Evolutionary conservation across 2,113 vertebrate genomes (phyloP), one percentile per base, ranked within the genome.

Genomic region (Campylomormyrus tamandua): DNA sequence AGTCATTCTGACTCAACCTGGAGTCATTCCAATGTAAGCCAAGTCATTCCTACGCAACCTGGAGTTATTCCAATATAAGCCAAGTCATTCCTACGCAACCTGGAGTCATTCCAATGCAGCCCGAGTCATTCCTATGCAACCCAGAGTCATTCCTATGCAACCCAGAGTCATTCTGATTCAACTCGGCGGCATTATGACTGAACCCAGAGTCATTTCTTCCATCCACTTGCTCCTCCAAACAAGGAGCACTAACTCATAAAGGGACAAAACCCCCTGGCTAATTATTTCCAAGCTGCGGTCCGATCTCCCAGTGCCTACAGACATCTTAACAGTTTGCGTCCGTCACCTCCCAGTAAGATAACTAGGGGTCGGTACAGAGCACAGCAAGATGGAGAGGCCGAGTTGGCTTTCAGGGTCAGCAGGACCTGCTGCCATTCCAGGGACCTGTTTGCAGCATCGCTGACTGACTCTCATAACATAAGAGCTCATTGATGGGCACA

Each of bases 211-310:
- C 83, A 46, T 39, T 24, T 45, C 39, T 42, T 83, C 35, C 77
- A 5, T 35, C 31, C 17, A 13, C 24, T 48, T 48, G 83, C 24
- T 50, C 46, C 85, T 62, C 87, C 91, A 92, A 93, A 92, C 70
- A 91, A 91, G 66, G 83, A 62, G 89, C 91, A 52, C 88, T 92
- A 90, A 90, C 91, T 90, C 90, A 89, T 90, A 70, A 27, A 35
- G 70, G 31, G 31, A 58, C 84, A 88, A 87, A 90, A 91, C 89
- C 91, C 89, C 90, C 90, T 70, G 90, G 90, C 35, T 91, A 92
- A 92, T 93, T 91, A 90, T 91, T 90, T 88, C 87, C 90, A 90
- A 91, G 91, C 91, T 91, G 90, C 90, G 90, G 88, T 91, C 87
- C 13, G 17, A 89, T 91, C n/a, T 39, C 24, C 46, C 46, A 48